These are phyloP conservation scores for Mergus octosetaceus DNA, from an alignment of 2,797 vertebrate species.

Conservation along the genomic window DNA sequence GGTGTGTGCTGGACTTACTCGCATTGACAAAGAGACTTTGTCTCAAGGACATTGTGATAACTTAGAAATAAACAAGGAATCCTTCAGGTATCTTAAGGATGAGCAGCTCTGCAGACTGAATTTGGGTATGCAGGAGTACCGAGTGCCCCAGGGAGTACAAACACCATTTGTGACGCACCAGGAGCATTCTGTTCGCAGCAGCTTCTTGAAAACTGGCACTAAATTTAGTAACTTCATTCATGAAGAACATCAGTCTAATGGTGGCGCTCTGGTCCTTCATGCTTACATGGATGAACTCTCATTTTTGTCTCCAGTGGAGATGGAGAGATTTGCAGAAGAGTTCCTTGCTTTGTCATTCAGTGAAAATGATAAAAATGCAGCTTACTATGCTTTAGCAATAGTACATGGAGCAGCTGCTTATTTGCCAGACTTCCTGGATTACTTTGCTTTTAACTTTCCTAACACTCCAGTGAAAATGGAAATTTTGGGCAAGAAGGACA, in stretches of 20 bases:
- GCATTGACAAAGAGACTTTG: constrained; percentile 75
- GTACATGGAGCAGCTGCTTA: constrained; percentile 94
- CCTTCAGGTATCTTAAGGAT: constrained; percentile 80
- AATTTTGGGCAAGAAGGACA: constrained; percentile 98
- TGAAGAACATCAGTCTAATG: constrained; percentile 94
- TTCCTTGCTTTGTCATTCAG: constrained; percentile 92
- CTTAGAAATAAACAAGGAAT: constrained; percentile 75
- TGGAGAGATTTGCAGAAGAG: constrained; percentile 92
- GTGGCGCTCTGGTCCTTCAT: constrained; percentile 91
- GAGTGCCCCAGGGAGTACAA: constrained; percentile 83
- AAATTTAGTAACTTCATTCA: constrained; percentile 91
- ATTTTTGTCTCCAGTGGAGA: constrained; percentile 88
- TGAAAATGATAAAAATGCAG: constrained; percentile 89
- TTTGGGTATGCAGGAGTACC: constrained; percentile 78
- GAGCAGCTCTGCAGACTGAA: constrained; percentile 79
- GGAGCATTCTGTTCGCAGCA: constrained; percentile 94
- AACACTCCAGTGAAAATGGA: constrained; percentile 99
- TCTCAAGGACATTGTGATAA: constrained; percentile 77
- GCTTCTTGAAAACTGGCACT: constrained; percentile 89
- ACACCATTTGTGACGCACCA: constrained; percentile 91
- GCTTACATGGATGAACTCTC: constrained; percentile 96
- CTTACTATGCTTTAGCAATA: constrained; percentile 91
- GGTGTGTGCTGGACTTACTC: constrained; percentile 81
- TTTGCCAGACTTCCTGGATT: constrained; percentile 97
- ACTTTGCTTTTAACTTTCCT: constrained; percentile 99